Percentiles rank a stretch among this genome's conserved stretches.
Evolutionary conservation across 2,113 vertebrate genomes (phyloP).

Genomic region (Microcebus ravelobensis): DNA sequence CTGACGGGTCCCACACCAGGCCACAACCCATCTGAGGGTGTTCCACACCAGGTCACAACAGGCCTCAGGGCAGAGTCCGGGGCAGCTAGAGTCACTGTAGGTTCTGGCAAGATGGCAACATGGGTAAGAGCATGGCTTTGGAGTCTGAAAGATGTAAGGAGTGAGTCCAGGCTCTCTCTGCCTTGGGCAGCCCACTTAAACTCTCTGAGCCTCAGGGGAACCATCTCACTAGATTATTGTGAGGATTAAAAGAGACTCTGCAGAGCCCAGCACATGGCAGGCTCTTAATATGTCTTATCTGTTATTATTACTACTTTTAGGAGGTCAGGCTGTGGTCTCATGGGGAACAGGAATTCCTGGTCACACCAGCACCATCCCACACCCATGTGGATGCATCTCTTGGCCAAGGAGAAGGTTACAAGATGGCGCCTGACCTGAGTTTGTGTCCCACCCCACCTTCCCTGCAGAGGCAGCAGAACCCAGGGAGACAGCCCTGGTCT

Average conservation of each 20-base stretch:
- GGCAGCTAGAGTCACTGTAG: neutral
- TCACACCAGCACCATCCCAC: neutral
- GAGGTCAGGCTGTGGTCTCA: neutral
- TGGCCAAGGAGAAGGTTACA: neutral
- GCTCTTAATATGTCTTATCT: neutral
- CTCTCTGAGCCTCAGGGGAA: neutral
- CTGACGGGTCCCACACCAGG: rapidly evolving
- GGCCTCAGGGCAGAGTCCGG: neutral
- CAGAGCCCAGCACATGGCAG: neutral
- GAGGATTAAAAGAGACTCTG: neutral
- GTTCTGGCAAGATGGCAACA: neutral
- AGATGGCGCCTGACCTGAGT: neutral
- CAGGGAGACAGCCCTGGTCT: neutral
- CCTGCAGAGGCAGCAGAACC: neutral
- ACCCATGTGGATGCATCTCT: neutral
- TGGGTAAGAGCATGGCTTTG: neutral
- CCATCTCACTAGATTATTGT: neutral
- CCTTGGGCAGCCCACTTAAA: neutral
- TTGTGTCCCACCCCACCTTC: neutral
- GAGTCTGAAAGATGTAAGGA: neutral
- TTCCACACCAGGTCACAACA: rapidly evolving
- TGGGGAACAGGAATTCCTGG: neutral
- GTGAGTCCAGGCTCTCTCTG: neutral
- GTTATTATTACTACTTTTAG: neutral
- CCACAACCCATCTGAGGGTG: neutral